These are phyloP conservation scores for Streptopelia turtur DNA, from an alignment of 2,797 vertebrate genomes.

Conservation along the genomic window DNA sequence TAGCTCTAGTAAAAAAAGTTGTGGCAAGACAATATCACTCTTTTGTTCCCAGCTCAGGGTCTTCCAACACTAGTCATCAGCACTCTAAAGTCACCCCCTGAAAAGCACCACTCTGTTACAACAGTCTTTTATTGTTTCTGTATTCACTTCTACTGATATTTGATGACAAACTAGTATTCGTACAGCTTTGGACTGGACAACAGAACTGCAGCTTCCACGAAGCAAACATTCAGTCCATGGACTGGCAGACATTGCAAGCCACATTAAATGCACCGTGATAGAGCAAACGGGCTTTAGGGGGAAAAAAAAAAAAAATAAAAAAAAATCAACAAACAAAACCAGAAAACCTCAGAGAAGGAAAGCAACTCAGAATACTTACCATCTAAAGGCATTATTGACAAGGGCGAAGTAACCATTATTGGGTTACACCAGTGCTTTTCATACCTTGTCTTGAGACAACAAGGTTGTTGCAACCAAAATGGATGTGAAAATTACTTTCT, in stretches of 20 bases:
- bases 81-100: neutral
- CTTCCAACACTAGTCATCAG: neutral
- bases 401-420: neutral
- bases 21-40: neutral
- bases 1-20: neutral
- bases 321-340: no score
- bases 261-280: neutral
- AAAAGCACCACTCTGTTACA: fast-evolving
- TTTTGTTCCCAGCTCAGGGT: neutral
- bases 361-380: no score
- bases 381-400: neutral
- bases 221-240: neutral
- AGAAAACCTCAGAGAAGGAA: neutral
- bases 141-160: fast-evolving
- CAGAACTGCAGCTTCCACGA: neutral
- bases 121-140: neutral
- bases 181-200: neutral
- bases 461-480: fast-evolving
- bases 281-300: fast-evolving
- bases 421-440: neutral
- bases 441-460: fast-evolving
- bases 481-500: neutral
- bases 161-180: neutral
- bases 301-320: neutral
- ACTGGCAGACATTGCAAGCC: no score